Evolutionary conservation across 2,888 invertebrate genomes (phyloP).

Genomic region (Tromatobia lineatoria): DNA sequence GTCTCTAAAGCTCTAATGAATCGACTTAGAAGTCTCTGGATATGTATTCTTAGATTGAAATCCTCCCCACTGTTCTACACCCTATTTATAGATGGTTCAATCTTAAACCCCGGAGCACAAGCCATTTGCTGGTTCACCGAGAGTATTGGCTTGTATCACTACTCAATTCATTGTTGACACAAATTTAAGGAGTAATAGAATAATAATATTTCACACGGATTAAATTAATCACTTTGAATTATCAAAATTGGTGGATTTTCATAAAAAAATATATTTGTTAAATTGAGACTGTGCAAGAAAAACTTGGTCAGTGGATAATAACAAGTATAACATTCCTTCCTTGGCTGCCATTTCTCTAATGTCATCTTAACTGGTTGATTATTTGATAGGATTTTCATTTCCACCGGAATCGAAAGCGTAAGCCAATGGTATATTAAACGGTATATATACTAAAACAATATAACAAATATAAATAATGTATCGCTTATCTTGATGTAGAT

Average conservation of each 20-base stretch:
- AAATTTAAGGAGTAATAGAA: neutral
- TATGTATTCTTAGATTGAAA: slow-evolving; percentile 82
- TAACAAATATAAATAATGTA: too few relatives aligned
- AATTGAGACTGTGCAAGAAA: neutral
- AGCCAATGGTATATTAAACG: too few relatives aligned
- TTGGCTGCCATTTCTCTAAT: too few relatives aligned
- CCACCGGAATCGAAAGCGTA: too few relatives aligned
- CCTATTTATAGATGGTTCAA: slow-evolving; percentile 71
- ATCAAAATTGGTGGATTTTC: neutral
- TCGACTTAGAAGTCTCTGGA: slow-evolving; percentile 76
- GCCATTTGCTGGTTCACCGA: slow-evolving; percentile 26
- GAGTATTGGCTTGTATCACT: slow-evolving; percentile 37
- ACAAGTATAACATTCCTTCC: too few relatives aligned
- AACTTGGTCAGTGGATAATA: too few relatives aligned
- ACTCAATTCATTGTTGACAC: neutral
- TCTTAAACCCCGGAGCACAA: slow-evolving; percentile 44
- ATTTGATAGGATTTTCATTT: too few relatives aligned
- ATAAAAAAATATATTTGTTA: neutral
- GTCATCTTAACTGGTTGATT: too few relatives aligned
- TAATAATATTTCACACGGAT: neutral
- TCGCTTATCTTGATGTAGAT: too few relatives aligned
- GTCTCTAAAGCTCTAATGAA: slow-evolving; percentile 62
- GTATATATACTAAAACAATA: too few relatives aligned
- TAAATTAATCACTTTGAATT: neutral
- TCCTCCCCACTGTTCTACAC: slow-evolving; percentile 77